Base-by-base conservation (phyloP, 1,140 invertebrate species). In the Euura saliciscinereae region DNA sequence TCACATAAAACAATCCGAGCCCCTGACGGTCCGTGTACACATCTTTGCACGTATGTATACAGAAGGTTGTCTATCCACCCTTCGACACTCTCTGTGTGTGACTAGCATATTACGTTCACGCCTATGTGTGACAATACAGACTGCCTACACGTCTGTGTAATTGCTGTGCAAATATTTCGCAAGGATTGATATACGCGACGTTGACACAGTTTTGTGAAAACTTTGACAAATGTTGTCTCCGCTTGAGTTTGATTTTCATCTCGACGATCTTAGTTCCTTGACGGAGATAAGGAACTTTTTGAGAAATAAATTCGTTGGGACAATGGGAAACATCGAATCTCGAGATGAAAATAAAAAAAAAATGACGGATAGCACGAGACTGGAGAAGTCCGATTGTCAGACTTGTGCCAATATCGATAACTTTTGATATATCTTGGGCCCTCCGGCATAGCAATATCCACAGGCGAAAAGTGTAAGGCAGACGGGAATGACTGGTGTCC, bases 301-400 rank as follows among this genome's bases (percentile, higher is more conserved):
- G 28, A 28, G 28, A 28, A 28, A 28, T 28, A 28, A 28, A 28
- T 28, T 6, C 51, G 51, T 59, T n/a, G 51, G 51, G 51, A n/a
- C 6, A 59, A 59, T 59, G 4, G 51, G 13, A 59, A 59, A 2
- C 8, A 59, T 11, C 51, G 51, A 59, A 59, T 59, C 8, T 59
- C 3, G 51, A 59, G 51, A 59, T 4, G 6, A 59, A 59, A 59
- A 59, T 8, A 59, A 59, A 59, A 59, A 59, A 5, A 3, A 59
- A 6, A 59, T 11, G 13, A 59, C 8, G 2, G 13, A 59, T 5
- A 59, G 13, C 10, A 59, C 10, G 13, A 59, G 51, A 11, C 8
- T n/a, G 51, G 51, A 11, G 51, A n/a, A 59, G 51, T 59, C 51
- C 51, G 13, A 59, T 59, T 59, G 51, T 59, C 51, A 59, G 51